Base-by-base conservation (phyloP, 2,888 invertebrate species). In the Leptinotarsa juncta region DNA sequence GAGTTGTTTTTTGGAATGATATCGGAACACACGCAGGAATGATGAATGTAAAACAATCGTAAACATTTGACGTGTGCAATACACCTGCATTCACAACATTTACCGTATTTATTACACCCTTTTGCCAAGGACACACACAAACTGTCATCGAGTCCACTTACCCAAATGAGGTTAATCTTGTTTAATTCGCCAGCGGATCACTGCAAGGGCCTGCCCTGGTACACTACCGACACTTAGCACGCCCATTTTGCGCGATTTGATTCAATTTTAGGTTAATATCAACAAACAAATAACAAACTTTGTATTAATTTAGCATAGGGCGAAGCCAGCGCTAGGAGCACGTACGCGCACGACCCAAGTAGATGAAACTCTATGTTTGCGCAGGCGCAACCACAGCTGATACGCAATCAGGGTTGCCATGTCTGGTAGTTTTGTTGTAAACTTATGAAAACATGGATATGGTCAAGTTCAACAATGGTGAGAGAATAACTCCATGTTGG, bases 241-340 rank as follows among this genome's bases (percentile, higher is more conserved):
- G 73, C 74, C 78, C 84, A 83, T 84, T 82, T 82, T 80, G 72
- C 80, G 73, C 78, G 65, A 72, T 81, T 82, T 78, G 78, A 82
- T 83, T 81, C 80, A 81, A 81, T 85, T 86, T 85, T 84, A 87
- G 86, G 85, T 86, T 86, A 86, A 85, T 84, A 86, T 85, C 85
- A 85, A 86, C 85, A 86, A 86, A 86, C 84, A 85, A 85, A 85
- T 82, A 84, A 82, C 80, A 80, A 83, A 84, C 83, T 84, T 82
- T 82, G 81, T 82, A 81, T 82, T 82, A 88, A 81, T 83, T 82
- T 79, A 79, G 82, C 80, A 82, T 82, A 83, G 83, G 82, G 82
- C 82, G 83, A 82, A 81, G 81, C 82, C 80, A 78, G 76, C 78
- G 76, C 78, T 77, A 67, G 67, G 72, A 79, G 78, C 78, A 87